Evolutionary conservation across 2,888 invertebrate genomes (phyloP), one percentile per base, ranked within the genome.

Genomic region (Drosophila aldrichi): DNA sequence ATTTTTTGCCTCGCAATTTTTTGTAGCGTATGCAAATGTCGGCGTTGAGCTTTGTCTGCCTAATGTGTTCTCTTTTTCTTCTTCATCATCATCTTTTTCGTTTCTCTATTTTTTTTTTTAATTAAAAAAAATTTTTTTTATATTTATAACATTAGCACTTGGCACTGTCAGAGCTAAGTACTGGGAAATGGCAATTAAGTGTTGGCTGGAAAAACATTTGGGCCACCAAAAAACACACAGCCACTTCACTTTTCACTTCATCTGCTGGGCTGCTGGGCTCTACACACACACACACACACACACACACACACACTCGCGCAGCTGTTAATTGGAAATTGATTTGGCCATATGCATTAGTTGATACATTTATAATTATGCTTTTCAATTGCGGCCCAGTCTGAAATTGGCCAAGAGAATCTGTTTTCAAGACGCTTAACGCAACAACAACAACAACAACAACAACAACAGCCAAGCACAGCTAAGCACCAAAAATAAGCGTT

Each of bases 181-280:
- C 69, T 86, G 74, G 82, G 67, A 71, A 61, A 74, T 72, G 86
- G 74, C 83, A 79, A 83, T 83, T 88, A 82, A 80, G 80, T 88
- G 77, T 48, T 63, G 57, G 77, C 80, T 66, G 70, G 65, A 79
- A 83, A 77, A 82, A 66, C 69, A 74, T 81, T 81, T 36, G 41
- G 66, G 52, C 58, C 52, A 56, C 57, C n/a, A n/a, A n/a, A n/a
- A 55, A 29, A 48, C 2, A 38, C 14, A 25, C 58, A 29, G 55
- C 16, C 52, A 64, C 81, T 83, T 88, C 81, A 88, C 78, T 80
- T 86, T 74, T 75, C 89, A 88, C 84, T 78, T 88, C 87, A 88
- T 86, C 74, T 84, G 70, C 46, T 52, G 56, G 56, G 20, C n/a
- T 8, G 38, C 12, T 6, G 62, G 49, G 46, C 54, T 40, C 36